Percentiles rank a stretch among this genome's conserved stretches.
Conservation (phyloP, 2,113 vertebrate species). For the Turnix velox region DNA sequence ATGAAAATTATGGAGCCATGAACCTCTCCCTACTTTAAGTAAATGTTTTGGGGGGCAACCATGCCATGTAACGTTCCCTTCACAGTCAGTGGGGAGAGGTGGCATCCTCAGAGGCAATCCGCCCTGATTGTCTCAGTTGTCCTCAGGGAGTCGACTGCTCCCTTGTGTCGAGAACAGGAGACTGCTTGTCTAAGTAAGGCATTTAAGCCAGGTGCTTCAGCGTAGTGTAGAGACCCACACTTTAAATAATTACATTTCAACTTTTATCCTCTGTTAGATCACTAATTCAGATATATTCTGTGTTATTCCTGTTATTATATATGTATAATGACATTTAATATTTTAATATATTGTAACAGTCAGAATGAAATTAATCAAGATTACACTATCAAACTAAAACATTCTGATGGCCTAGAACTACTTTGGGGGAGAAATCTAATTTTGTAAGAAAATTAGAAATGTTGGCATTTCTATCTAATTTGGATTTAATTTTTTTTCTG, state of each 20-base stretch:
- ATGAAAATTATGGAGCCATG: background rate
- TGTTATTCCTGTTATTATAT: conserved; percentile 1
- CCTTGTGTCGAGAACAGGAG: background rate
- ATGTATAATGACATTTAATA: conserved; percentile 20
- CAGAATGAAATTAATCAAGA: background rate
- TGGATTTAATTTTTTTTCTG: conserved; percentile 51
- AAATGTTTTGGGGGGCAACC: background rate
- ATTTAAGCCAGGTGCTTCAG: background rate
- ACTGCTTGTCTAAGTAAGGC: background rate
- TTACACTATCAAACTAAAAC: conserved; percentile 11
- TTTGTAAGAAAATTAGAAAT: conserved; percentile 52
- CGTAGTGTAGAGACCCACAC: background rate
- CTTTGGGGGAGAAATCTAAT: conserved; percentile 27
- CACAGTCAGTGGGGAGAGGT: background rate
- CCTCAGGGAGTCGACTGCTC: background rate
- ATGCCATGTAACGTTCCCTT: background rate
- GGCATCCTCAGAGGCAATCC: background rate
- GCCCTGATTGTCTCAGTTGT: background rate
- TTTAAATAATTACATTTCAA: conserved; percentile 3
- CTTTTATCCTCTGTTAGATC: background rate
- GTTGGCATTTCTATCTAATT: conserved; percentile 48
- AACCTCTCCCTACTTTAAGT: background rate
- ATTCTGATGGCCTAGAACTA: conserved; percentile 19
- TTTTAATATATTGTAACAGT: conserved; percentile 11
- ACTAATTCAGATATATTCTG: background rate